Evolutionary conservation across 2,888 invertebrate species (phyloP).

Genomic region (Monopis laevigella): DNA sequence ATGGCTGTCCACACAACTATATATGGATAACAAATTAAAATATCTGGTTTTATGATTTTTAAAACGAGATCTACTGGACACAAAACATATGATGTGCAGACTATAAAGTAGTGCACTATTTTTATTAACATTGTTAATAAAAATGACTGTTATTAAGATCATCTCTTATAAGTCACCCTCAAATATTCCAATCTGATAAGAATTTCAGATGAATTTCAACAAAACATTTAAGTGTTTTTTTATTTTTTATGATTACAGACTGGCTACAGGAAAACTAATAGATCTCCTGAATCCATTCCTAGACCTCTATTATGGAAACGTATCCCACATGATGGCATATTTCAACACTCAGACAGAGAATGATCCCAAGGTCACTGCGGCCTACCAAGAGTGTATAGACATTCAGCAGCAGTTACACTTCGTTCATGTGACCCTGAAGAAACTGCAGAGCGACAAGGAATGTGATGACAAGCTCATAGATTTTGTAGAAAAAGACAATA

Average conservation of each 20-base stretch:
- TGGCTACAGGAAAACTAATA: slow-evolving; percentile 86
- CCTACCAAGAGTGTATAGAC: slow-evolving; percentile 81
- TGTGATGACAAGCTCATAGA: slow-evolving; percentile 38
- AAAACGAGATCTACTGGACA: too few relatives aligned
- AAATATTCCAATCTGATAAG: too few relatives aligned
- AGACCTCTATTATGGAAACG: slow-evolving; percentile 82
- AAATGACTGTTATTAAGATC: too few relatives aligned
- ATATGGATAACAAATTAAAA: too few relatives aligned
- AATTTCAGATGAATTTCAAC: too few relatives aligned
- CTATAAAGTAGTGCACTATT: too few relatives aligned
- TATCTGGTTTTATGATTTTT: too few relatives aligned
- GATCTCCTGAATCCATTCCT: slow-evolving; percentile 80
- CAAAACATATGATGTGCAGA: too few relatives aligned
- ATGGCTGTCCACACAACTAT: too few relatives aligned
- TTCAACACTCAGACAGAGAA: slow-evolving; percentile 72
- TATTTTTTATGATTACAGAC: slow-evolving; percentile 45
- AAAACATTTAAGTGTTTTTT: too few relatives aligned
- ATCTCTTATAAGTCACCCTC: too few relatives aligned
- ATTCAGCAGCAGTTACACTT: slow-evolving; percentile 91
- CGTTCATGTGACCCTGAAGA: slow-evolving; percentile 77
- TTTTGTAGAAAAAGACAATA: slow-evolving; percentile 34
- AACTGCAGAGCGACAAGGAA: slow-evolving; percentile 71
- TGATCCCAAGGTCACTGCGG: slow-evolving; percentile 60
- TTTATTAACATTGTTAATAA: too few relatives aligned
- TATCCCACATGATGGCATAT: slow-evolving; percentile 85